Evolutionary conservation across 2,888 invertebrate genomes (phyloP), one percentile per base, ranked within the genome.

Genomic region (Lypha dubia): DNA sequence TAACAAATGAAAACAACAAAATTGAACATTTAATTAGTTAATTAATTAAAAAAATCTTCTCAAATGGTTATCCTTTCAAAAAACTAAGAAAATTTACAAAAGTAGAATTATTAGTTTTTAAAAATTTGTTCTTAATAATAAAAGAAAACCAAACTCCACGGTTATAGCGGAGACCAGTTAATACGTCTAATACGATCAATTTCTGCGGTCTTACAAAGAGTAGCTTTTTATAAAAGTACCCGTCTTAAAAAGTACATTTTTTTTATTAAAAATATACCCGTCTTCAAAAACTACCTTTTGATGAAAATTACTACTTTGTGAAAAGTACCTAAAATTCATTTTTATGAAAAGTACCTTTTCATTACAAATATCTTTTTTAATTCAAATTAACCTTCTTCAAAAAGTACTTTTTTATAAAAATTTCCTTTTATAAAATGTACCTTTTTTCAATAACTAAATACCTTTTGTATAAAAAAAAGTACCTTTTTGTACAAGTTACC

Each of bases 11-110:
- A 44, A 65, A 22, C n/a, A 17, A 4, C 5, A 15, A 3, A 22
- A 49, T 24, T 49, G 46, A 28, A 46, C 9, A 32, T 58, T 53
- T 58, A 49, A 35, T 20, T 38, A 63, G 51, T 67, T 51, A 9
- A 38, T 3, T 28, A 38, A 8, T 20, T 35, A 13, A 51, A 3
- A 51, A 20, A 49, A 49, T 8, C 7, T n/a, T n/a, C n/a, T n/a
- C n/a, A n/a, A n/a, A n/a, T n/a, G n/a, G n/a, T n/a, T n/a, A n/a
- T n/a, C n/a, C n/a, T n/a, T n/a, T n/a, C n/a, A n/a, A n/a, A n/a
- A n/a, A n/a, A n/a, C n/a, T n/a, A n/a, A n/a, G n/a, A n/a, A n/a
- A n/a, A n/a, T 20, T 49, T 4, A 20, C 1, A 17, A 49, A 20
- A 49, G 9, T 20, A n/a, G 5, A 46, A 17, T n/a, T 46, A n/a